Evolutionary conservation across 1,140 invertebrate genomes (phyloP).

Genomic region (Venustaconcha ellipsiformis): DNA sequence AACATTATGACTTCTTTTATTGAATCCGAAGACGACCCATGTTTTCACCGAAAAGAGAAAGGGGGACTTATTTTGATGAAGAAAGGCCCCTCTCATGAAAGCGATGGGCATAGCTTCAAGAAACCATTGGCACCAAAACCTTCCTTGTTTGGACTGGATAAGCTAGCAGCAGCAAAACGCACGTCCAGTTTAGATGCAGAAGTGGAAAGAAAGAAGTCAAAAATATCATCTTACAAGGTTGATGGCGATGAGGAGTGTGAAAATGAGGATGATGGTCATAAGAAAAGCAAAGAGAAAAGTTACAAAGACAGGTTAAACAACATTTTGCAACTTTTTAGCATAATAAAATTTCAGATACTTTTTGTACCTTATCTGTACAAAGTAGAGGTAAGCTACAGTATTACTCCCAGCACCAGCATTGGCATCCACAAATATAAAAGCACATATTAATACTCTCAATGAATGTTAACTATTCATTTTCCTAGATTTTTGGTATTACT

Average conservation of each 20-base stretch:
- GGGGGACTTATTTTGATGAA: slow-evolving; percentile 90
- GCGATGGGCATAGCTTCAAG: slow-evolving; percentile 74
- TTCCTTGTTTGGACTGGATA: slow-evolving; percentile 89
- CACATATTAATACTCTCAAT: no score
- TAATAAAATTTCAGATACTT: neutral
- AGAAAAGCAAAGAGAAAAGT: slow-evolving; percentile 10
- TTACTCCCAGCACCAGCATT: no score
- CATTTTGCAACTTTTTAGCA: neutral
- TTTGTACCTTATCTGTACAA: no score
- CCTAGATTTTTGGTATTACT: no score
- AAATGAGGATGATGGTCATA: slow-evolving; percentile 30
- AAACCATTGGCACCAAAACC: slow-evolving; percentile 75
- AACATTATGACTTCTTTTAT: slow-evolving; percentile 9
- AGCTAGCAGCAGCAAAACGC: slow-evolving; percentile 77
- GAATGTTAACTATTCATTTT: no score
- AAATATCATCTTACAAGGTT: slow-evolving; percentile 71
- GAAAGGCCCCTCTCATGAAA: slow-evolving; percentile 64
- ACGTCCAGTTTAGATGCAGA: slow-evolving; percentile 71
- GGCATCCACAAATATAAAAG: no score
- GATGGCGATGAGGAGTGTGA: slow-evolving; percentile 71
- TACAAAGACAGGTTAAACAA: slow-evolving; percentile 12
- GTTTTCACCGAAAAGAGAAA: slow-evolving; percentile 85
- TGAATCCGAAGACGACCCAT: slow-evolving; percentile 50
- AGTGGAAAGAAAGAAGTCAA: slow-evolving; percentile 69
- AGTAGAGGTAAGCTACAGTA: no score